Percentiles rank a stretch among this genome's conserved stretches.
Evolutionary conservation across 2,888 invertebrate genomes (phyloP).

Genomic region (Diarsia dahlii): DNA sequence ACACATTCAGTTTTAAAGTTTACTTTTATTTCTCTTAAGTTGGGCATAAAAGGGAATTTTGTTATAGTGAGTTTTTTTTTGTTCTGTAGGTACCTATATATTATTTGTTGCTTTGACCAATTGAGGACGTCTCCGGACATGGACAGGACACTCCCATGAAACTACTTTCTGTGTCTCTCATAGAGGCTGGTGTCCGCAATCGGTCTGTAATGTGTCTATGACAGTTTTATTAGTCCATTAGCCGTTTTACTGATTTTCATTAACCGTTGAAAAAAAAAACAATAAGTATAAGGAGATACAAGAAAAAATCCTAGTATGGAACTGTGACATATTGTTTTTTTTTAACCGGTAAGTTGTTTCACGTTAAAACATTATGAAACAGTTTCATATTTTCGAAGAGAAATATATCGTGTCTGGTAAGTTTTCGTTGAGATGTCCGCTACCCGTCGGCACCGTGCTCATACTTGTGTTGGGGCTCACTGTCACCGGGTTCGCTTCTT

Average conservation of each 20-base stretch:
- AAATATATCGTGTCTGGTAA: constrained; percentile 73
- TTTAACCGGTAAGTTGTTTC: background rate
- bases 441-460: constrained; percentile 46
- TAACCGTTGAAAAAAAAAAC: too few species aligned
- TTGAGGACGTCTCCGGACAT: background rate
- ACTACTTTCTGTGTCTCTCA: background rate
- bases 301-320: too few species aligned
- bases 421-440: constrained; percentile 73
- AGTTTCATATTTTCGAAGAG: constrained; percentile 77
- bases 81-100: too few species aligned
- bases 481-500: constrained; percentile 18
- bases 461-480: constrained; percentile 38
- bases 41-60: background rate
- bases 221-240: background rate
- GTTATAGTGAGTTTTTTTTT: too few species aligned
- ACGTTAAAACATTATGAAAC: background rate
- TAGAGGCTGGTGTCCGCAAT: background rate
- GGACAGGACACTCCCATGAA: background rate
- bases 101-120: background rate
- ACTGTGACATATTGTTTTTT: background rate
- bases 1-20: background rate
- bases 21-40: background rate
- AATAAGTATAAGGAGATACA: too few species aligned
- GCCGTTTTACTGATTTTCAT: background rate
- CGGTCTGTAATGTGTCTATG: background rate